phyloP scores from a whole-genome alignment of 2,113 vertebrate genomes.

The Hippocampus comes region DNA sequence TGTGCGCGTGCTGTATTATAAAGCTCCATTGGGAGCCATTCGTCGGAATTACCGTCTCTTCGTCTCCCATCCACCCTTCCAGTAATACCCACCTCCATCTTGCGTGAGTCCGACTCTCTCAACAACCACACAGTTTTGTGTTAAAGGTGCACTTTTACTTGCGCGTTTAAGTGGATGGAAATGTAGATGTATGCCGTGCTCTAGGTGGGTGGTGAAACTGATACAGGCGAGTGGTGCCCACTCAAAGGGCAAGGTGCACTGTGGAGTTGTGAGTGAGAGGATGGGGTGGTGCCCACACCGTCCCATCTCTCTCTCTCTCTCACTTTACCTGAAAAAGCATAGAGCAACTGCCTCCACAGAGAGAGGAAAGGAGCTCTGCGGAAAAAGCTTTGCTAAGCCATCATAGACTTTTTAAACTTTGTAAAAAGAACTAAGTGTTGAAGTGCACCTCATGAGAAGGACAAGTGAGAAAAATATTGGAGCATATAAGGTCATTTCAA shows the following conservation, averaged over 20 bases:
- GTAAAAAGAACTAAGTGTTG: conserved; percentile 21
- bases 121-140: conserved; percentile 65
- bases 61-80: conserved; percentile 63
- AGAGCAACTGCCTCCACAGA: conserved; percentile 58
- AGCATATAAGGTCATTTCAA: neutral
- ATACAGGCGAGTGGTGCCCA: conserved; percentile 68
- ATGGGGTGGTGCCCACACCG: conserved; percentile 65
- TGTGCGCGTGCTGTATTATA: conserved; percentile 45
- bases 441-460: neutral
- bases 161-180: conserved; percentile 73
- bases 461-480: neutral
- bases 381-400: conserved; percentile 39
- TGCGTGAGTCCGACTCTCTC: conserved; percentile 60
- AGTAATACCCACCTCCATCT: conserved; percentile 69
- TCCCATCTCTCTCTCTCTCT: conserved; percentile 63
- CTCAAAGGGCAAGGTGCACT: conserved; percentile 62
- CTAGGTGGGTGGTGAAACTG: conserved; percentile 74
- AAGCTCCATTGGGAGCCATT: conserved; percentile 63
- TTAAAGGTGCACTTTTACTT: conserved; percentile 76
- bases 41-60: conserved; percentile 66
- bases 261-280: conserved; percentile 63
- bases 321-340: conserved; percentile 67
- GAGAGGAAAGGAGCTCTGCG: conserved; percentile 53
- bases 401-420: conserved; percentile 29
- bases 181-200: conserved; percentile 68